phyloP scores from a whole-genome alignment of 2,888 invertebrate genomes.

The Hypomecis atomaria region DNA sequence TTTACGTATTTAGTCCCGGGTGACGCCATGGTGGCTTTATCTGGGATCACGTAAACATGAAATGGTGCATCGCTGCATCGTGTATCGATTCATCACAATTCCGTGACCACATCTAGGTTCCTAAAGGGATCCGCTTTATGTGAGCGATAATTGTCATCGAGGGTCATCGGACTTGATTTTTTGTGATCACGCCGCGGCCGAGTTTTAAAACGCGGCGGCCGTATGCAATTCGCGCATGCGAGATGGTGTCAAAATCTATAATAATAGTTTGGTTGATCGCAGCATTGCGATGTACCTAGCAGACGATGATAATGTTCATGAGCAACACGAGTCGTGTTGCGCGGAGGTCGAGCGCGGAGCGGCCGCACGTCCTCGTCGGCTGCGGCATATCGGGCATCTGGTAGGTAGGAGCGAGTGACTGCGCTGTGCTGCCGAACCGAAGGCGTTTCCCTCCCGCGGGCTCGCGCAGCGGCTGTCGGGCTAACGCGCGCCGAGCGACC shows the following conservation, averaged over 20 bases:
- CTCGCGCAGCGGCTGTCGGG: conserved; percentile 64
- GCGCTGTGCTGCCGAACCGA: conserved; percentile 46
- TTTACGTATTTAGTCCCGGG: conserved; percentile 84
- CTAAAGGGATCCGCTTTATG: conserved; percentile 48
- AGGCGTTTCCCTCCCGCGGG: conserved; percentile 81
- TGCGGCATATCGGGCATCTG: conserved; percentile 70
- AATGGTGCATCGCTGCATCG: conserved; percentile 85
- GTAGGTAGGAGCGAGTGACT: conserved; percentile 43
- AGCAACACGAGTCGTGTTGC: conserved; percentile 57
- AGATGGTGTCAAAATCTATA: conserved; percentile 83
- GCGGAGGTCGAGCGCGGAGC: conserved; percentile 52
- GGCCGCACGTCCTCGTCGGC: conserved; percentile 58
- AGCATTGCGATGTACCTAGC: conserved; percentile 63
- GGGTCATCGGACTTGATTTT: conserved; percentile 76
- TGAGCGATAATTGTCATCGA: conserved; percentile 59
- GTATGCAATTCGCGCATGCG: conserved; percentile 83
- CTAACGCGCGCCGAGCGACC: conserved; percentile 73
- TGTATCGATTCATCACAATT: conserved; percentile 80
- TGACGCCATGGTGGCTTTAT: conserved; percentile 87
- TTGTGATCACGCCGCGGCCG: conserved; percentile 78
- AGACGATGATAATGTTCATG: conserved; percentile 50
- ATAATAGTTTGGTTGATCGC: conserved; percentile 77
- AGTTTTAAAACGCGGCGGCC: conserved; percentile 82
- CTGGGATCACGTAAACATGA: conserved; percentile 87
- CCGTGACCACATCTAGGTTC: conserved; percentile 55